Evolutionary conservation across 1,140 invertebrate genomes (phyloP).

Genomic region (Wasmannia auropunctata): DNA sequence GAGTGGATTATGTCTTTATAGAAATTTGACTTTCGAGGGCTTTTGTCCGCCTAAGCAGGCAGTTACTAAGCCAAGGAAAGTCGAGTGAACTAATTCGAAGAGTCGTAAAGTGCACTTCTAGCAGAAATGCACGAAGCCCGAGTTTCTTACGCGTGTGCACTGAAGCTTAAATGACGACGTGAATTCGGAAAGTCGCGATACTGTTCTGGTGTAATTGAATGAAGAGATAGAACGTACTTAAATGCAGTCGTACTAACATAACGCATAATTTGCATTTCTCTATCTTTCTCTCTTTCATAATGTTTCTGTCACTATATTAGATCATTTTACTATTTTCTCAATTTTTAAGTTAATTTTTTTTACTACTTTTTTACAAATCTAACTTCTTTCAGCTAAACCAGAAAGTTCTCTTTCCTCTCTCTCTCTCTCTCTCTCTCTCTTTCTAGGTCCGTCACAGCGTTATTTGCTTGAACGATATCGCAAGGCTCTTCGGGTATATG

Average conservation of each 20-base stretch:
- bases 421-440: not conserved
- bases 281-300: not conserved
- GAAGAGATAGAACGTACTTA: conserved; percentile 15
- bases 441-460: not conserved
- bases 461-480: conserved; percentile 22
- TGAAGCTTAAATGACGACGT: conserved; percentile 21
- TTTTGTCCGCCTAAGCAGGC: conserved; percentile 46
- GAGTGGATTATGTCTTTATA: not conserved
- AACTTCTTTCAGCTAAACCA: not conserved
- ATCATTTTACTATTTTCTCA: not conserved
- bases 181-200: conserved; percentile 49
- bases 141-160: conserved; percentile 45
- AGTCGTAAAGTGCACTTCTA: conserved; percentile 43
- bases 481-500: not conserved
- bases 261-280: not conserved
- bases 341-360: not conserved
- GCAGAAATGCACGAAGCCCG: conserved; percentile 28
- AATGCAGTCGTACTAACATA: conserved; percentile 18
- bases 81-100: conserved; percentile 51
- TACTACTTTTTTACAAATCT: not conserved
- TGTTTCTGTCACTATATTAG: not conserved
- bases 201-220: conserved; percentile 44
- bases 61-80: conserved; percentile 35
- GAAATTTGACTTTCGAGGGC: conserved; percentile 4
- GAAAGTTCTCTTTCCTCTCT: not conserved